Conservation (phyloP, 1,140 invertebrate genomes). For the Rhyacophila brunnea region DNA sequence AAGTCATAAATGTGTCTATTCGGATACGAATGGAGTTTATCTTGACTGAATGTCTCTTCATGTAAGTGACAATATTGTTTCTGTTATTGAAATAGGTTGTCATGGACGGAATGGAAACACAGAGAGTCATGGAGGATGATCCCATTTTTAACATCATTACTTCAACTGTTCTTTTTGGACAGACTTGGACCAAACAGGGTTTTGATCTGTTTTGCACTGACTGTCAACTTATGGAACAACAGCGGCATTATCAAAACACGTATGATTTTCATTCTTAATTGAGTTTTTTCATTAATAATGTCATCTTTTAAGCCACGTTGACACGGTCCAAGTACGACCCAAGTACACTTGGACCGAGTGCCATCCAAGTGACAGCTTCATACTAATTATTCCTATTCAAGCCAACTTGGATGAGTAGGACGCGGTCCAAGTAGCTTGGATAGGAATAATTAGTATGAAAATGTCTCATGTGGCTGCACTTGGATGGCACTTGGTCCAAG, state of each 20-base stretch:
- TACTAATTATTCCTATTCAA: too few relatives aligned
- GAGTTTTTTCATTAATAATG: too few relatives aligned
- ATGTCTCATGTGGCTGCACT: too few relatives aligned
- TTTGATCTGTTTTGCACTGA: constrained; percentile 57
- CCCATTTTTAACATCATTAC: constrained; percentile 65
- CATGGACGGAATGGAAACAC: constrained; percentile 26
- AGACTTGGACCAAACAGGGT: constrained; percentile 62
- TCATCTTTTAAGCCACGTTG: too few relatives aligned
- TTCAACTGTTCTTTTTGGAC: constrained; percentile 61
- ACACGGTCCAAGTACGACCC: too few relatives aligned
- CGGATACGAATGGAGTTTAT: constrained; percentile 12
- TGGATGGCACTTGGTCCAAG: too few relatives aligned
- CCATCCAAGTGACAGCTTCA: too few relatives aligned
- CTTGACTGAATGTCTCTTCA: background rate
- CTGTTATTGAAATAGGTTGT: constrained; percentile 24
- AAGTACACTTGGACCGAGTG: too few relatives aligned
- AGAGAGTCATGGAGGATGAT: constrained; percentile 52
- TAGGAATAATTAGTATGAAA: too few relatives aligned
- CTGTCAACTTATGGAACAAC: constrained; percentile 53
- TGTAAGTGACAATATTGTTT: background rate
- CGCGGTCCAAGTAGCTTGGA: too few relatives aligned
- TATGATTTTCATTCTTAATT: constrained; percentile 22
- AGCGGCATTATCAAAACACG: constrained; percentile 41
- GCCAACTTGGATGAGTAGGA: too few relatives aligned
- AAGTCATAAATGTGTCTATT: constrained; percentile 28